Evolutionary conservation across 2,113 vertebrate genomes (phyloP).

Genomic region (Anthoscopus minutus): DNA sequence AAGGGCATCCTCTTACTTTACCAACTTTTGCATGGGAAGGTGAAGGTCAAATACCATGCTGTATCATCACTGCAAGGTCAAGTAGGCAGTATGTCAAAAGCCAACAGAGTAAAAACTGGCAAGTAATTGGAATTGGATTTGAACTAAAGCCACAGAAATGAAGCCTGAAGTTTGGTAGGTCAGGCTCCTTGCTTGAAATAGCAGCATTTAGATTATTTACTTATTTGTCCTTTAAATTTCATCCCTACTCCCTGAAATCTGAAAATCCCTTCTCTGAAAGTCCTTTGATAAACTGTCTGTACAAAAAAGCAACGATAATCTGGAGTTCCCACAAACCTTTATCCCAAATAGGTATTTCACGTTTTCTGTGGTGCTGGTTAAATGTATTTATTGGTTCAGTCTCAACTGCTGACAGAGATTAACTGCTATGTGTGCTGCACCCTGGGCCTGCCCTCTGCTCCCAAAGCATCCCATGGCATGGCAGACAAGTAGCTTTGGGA

Average conservation of each 20-base stretch:
- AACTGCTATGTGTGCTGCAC: not conserved
- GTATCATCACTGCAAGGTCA: not conserved
- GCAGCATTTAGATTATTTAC: not conserved
- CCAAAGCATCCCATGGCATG: not conserved
- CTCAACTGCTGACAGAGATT: not conserved
- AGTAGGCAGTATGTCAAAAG: not conserved
- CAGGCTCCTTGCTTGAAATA: not conserved
- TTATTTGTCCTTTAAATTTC: not conserved
- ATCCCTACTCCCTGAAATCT: not conserved
- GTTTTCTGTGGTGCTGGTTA: not conserved
- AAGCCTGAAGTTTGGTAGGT: not conserved
- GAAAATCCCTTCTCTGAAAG: not conserved
- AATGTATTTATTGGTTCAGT: not conserved
- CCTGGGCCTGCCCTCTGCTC: not conserved
- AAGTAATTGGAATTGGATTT: not conserved
- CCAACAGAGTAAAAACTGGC: not conserved
- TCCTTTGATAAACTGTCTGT: not conserved
- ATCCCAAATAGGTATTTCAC: not conserved
- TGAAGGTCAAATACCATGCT: not conserved
- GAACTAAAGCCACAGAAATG: not conserved
- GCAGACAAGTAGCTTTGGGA: not conserved
- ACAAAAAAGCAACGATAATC: not conserved
- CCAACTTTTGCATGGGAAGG: not conserved
- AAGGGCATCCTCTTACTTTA: not conserved
- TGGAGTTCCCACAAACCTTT: not conserved